Evolutionary conservation across 2,797 vertebrate species (phyloP).

Genomic region (Eurystomus glaucurus): DNA sequence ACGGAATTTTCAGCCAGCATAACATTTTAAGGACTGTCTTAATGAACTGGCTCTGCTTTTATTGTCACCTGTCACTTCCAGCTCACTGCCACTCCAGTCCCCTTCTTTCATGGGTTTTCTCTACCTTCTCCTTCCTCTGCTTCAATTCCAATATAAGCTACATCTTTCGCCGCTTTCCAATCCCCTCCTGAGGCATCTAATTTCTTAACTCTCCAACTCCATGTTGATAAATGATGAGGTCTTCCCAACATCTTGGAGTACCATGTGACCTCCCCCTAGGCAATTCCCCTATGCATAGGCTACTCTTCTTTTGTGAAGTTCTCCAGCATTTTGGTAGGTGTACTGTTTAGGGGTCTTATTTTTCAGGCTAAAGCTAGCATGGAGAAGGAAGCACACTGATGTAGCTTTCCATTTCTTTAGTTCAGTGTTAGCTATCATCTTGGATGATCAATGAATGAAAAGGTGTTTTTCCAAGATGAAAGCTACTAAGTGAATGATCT

Average conservation of each 20-base stretch:
- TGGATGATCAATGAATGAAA: neutral
- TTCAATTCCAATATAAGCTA: neutral
- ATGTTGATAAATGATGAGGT: neutral
- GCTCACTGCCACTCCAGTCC: neutral
- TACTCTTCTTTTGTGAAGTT: neutral
- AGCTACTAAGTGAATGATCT: neutral
- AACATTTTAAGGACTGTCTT: conserved; percentile 75
- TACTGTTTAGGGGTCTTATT: neutral
- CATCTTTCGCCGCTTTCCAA: neutral
- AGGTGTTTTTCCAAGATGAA: neutral
- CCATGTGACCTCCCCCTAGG: rapidly evolving
- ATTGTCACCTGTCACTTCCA: conserved; percentile 37
- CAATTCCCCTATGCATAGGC: neutral
- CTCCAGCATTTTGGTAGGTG: neutral
- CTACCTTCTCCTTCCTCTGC: neutral
- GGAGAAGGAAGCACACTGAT: neutral
- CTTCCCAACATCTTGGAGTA: neutral
- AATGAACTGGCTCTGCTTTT: conserved; percentile 73
- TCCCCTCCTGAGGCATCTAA: neutral
- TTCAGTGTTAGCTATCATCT: neutral
- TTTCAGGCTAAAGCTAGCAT: neutral
- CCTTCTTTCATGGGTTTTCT: neutral
- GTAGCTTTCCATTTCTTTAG: neutral
- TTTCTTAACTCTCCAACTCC: neutral
- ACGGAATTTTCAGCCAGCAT: conserved; percentile 52